phyloP scores from a whole-genome alignment of 2,113 vertebrate species.

The Nestor notabilis region DNA sequence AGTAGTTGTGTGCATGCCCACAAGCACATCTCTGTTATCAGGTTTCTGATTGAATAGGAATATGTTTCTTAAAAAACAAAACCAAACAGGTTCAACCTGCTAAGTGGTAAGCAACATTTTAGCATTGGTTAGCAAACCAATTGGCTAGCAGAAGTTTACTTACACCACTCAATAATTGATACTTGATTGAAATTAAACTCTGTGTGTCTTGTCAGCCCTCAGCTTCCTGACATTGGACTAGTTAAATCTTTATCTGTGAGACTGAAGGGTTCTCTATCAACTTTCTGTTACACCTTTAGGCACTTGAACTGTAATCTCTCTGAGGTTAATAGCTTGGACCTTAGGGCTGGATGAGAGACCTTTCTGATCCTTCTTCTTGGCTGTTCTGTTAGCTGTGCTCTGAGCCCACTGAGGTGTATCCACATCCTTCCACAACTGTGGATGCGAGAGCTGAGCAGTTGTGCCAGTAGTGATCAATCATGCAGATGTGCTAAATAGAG shows the following conservation, averaged over 20 bases:
- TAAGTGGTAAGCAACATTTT: background rate
- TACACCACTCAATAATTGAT: rapidly evolving
- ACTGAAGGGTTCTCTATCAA: background rate
- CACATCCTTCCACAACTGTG: background rate
- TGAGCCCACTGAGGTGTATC: background rate
- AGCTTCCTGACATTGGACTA: background rate
- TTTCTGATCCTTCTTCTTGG: background rate
- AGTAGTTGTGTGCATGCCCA: background rate
- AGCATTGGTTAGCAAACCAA: background rate
- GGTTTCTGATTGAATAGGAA: background rate
- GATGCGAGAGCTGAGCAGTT: rapidly evolving
- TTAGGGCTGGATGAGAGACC: background rate
- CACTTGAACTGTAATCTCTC: background rate
- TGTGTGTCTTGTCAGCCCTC: background rate
- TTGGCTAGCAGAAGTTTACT: background rate
- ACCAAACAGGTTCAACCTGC: background rate
- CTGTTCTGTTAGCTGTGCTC: background rate
- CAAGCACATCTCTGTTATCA: background rate
- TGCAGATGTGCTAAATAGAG: background rate
- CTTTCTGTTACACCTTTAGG: background rate
- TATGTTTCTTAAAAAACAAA: background rate
- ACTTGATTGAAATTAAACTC: background rate
- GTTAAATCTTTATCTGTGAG: background rate
- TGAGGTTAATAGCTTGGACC: background rate
- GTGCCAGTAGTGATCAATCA: background rate